Evolutionary conservation across 2,113 vertebrate genomes (phyloP), one percentile per base, ranked within the genome.

Genomic region (Suricata suricatta): DNA sequence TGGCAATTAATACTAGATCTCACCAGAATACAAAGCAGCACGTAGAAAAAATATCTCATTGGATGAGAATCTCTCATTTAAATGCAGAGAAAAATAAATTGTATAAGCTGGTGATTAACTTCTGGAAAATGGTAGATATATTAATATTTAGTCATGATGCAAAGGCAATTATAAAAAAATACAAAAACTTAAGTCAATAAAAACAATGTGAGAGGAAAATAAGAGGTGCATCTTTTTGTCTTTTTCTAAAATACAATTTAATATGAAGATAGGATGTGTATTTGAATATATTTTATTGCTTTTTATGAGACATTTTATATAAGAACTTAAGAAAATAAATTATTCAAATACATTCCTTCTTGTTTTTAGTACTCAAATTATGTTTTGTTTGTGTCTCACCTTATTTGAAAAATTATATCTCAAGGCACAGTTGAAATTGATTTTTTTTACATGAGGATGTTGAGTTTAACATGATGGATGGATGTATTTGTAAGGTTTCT

Each of bases 261-360:
- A 57, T 93, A 41, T 27, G 4, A 60, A 5, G 89, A 52, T 68
- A 60, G 41, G 11, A 72, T 31, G 5, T 21, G 54, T 81, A 25
- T 81, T 77, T 79, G 35, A 79, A 93, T 4, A 90, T 79, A 95
- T 77, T 87, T 64, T 44, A 38, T 76, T 50, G 71, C 25, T 93
- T 96, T 93, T 66, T 64, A 95, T 95, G 69, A 85, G 41, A 90
- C 96, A 96, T 64, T 87, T 76, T 10, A 90, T n/a, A 63, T 86
- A 86, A 38, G 19, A 60, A 64, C 64, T 90, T 76, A 91, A 96
- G 47, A 93, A 96, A 81, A 95, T n/a, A 41, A 88, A 83, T 69
- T 93, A 92, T 81, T 92, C 44, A 85, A 81, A 71, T 64, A 29
- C 69, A 15, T 13, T 92, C 16, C 8, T 52, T 89, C 93, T 81